Conservation (phyloP, 2,888 invertebrate genomes). For the Agrypnus murinus region DNA sequence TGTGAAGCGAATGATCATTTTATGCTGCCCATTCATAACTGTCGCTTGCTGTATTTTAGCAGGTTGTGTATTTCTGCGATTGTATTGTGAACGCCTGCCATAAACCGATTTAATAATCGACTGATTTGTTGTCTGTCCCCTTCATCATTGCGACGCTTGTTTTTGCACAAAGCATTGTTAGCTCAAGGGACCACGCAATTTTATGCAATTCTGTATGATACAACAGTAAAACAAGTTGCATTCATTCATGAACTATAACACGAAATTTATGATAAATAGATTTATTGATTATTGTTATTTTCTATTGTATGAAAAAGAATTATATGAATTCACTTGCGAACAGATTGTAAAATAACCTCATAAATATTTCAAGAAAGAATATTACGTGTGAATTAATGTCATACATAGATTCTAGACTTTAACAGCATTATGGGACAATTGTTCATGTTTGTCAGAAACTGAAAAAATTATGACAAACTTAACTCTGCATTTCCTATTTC, state of each 20-base stretch:
- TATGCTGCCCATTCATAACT: conserved; percentile 65
- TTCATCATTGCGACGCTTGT: conserved; percentile 65
- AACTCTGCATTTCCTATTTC: too few species aligned
- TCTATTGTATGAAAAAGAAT: conserved; percentile 23
- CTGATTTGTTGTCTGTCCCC: conserved; percentile 66
- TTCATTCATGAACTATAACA: conserved; percentile 43
- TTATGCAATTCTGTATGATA: conserved; percentile 55
- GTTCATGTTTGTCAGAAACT: too few species aligned
- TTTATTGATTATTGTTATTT: conserved; percentile 43
- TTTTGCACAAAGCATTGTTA: conserved; percentile 67
- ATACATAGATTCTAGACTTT: too few species aligned
- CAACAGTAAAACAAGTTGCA: conserved; percentile 50
- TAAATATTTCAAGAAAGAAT: neutral
- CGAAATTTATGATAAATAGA: conserved; percentile 48
- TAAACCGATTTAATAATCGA: conserved; percentile 67
- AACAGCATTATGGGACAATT: too few species aligned
- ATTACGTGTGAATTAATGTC: neutral
- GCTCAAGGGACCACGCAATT: conserved; percentile 62
- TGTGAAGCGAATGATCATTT: conserved; percentile 67
- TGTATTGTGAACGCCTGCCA: conserved; percentile 62
- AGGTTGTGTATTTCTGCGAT: conserved; percentile 64
- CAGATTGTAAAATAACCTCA: conserved; percentile 7
- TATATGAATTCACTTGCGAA: conserved; percentile 6
- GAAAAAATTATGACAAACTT: too few species aligned
- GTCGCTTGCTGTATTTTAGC: conserved; percentile 63